These are phyloP conservation scores for Lithophane ornitopus DNA, from an alignment of 2,888 invertebrate genomes.

Conservation along the genomic window DNA sequence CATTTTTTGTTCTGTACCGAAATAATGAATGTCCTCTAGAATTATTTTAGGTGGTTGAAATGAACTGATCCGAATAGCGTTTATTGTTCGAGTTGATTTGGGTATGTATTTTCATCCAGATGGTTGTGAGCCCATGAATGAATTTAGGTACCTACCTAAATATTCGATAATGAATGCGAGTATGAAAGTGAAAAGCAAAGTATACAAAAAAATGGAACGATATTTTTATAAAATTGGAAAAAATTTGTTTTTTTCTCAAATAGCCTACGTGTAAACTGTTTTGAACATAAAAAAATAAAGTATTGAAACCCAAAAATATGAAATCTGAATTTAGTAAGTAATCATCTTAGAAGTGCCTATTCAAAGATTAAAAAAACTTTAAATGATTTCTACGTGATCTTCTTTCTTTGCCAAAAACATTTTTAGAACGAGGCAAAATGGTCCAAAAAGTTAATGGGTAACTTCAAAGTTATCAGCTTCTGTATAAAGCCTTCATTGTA, in stretches of 20 bases:
- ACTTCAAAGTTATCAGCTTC: background rate
- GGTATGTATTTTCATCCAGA: too few relatives aligned
- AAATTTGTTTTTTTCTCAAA: background rate
- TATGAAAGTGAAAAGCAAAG: background rate
- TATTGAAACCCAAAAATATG: background rate
- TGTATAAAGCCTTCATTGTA: slow-evolving; percentile 1
- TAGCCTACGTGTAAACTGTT: background rate
- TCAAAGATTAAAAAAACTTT: slow-evolving; percentile 9
- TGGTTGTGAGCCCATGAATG: background rate
- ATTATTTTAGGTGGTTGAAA: background rate
- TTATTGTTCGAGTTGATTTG: background rate
- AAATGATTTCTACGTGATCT: slow-evolving; percentile 27
- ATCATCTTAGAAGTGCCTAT: slow-evolving; percentile 1
- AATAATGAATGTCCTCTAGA: background rate
- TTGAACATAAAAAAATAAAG: background rate
- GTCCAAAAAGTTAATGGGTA: background rate
- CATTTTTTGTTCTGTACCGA: background rate
- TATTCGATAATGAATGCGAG: background rate
- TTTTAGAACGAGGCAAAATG: background rate
- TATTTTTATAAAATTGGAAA: background rate
- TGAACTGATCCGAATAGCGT: background rate
- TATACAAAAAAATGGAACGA: too few relatives aligned
- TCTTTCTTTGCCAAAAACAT: background rate
- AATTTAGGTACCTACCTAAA: background rate
- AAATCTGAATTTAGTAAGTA: slow-evolving; percentile 5